Evolutionary conservation across 2,797 vertebrate genomes (phyloP).

Genomic region (Mastacembelus armatus): DNA sequence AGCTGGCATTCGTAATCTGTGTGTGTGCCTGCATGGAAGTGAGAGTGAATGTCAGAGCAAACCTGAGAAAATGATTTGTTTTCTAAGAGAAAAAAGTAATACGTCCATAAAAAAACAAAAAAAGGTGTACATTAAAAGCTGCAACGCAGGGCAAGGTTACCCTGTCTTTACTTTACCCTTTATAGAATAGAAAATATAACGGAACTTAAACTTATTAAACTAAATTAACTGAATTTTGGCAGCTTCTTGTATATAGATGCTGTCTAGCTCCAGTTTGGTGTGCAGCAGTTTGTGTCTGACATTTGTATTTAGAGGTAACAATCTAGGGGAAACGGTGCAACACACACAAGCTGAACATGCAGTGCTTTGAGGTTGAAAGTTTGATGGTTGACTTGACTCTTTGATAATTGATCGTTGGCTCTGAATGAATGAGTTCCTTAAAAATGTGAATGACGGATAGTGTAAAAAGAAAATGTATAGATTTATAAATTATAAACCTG

Average conservation of each 20-base stretch:
- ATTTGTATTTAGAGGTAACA: neutral
- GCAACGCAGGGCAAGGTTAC: neutral
- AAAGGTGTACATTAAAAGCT: conserved; percentile 26
- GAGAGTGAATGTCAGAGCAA: conserved; percentile 55
- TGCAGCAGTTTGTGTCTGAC: neutral
- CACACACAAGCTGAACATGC: neutral
- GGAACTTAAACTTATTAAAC: no score
- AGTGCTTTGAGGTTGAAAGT: no score
- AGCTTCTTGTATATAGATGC: neutral
- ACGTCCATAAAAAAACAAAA: no score
- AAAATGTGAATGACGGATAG: no score
- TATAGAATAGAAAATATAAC: neutral
- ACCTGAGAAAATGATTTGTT: conserved; percentile 39
- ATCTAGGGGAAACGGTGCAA: neutral
- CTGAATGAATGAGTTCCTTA: no score
- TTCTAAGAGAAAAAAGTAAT: conserved; percentile 26
- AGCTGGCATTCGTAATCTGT: conserved; percentile 28
- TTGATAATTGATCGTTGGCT: no score
- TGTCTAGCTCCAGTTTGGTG: neutral
- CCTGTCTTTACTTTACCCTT: neutral
- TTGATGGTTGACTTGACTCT: no score
- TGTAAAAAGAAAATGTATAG: no score
- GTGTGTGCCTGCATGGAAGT: conserved; percentile 21
- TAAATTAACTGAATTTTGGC: neutral
- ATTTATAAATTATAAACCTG: no score